Evolutionary conservation across 1,140 invertebrate genomes (phyloP).

Genomic region (Nymphalis io): DNA sequence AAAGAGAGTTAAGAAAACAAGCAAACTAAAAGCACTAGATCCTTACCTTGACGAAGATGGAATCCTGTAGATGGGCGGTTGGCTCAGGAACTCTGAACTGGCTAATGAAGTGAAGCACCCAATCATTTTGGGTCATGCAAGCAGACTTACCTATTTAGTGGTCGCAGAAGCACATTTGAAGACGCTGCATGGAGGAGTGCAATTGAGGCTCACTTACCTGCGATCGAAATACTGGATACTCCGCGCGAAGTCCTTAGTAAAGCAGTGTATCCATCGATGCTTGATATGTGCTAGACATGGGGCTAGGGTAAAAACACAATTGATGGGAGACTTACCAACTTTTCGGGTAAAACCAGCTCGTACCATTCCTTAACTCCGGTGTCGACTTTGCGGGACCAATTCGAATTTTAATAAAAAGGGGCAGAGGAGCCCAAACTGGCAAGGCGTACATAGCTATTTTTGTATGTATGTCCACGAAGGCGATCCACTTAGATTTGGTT

Average conservation of each 20-base stretch:
- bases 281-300: conserved; percentile 11
- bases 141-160: no score
- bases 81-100: no score
- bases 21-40: no score
- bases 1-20: no score
- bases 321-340: conserved; percentile 34
- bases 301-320: conserved; percentile 19
- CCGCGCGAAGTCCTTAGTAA: background rate
- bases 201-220: no score
- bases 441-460: conserved; percentile 39
- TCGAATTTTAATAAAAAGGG: conserved; percentile 24
- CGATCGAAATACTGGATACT: no score
- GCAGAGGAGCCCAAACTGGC: conserved; percentile 22
- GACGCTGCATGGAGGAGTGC: no score
- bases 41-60: no score
- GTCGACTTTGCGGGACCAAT: conserved; percentile 37
- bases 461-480: conserved; percentile 32
- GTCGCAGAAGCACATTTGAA: no score
- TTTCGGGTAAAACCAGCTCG: conserved; percentile 24
- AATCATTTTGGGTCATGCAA: no score
- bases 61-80: no score
- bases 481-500: conserved; percentile 36
- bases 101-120: no score
- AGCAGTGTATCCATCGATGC: background rate
- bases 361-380: conserved; percentile 27